Base-by-base conservation (phyloP, 2,797 vertebrate species). In the Telmatherina bonti region DNA sequence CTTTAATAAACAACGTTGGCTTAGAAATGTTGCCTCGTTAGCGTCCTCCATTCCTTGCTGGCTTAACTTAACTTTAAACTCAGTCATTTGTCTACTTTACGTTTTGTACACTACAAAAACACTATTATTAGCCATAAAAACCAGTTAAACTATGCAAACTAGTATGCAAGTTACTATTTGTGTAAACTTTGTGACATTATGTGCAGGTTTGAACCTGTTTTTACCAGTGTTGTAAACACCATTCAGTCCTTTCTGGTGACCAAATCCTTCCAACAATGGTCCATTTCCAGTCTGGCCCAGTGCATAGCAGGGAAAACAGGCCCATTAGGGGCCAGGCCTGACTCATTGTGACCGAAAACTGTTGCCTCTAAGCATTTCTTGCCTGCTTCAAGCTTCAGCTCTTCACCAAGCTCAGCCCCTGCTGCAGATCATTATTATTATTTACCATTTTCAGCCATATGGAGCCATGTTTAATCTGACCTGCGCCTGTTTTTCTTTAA, bases 251-350 rank as follows among this genome's bases (percentile, higher is more conserved):
- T 27, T 31, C 59, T 82, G 64, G 71, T 49, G 74, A 77, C 84
- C 67, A 81, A 89, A 85, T 59, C 85, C 86, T 51, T 33, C 35
- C 45, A 81, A 89, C 87, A 91, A 85, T 74, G 84, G 65, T 78
- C 66, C 84, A 64, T 82, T 89, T 85, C 78, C 83, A 73, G 29
- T 78, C 72, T 55, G 12, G 61, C 58, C n/a, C 70, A 30, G 36
- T 69, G 74, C 29, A 69, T 1, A 38, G 80, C 73, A 62, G 68
- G 41, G 78, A 63, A 79, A 85, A 70, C 10, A 72, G 62, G 29
- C 55, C 81, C 79, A 83, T 72, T 61, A 65, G 80, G 72, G 86
- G 74, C 77, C 76, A 59, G 65, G 66, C 61, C 68, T 56, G 29
- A 67, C 43, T 72, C 22, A 68, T 12, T 64, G 64, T 52, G 67